Evolutionary conservation across 2,113 vertebrate species (phyloP).

Genomic region (Mus musculus): DNA sequence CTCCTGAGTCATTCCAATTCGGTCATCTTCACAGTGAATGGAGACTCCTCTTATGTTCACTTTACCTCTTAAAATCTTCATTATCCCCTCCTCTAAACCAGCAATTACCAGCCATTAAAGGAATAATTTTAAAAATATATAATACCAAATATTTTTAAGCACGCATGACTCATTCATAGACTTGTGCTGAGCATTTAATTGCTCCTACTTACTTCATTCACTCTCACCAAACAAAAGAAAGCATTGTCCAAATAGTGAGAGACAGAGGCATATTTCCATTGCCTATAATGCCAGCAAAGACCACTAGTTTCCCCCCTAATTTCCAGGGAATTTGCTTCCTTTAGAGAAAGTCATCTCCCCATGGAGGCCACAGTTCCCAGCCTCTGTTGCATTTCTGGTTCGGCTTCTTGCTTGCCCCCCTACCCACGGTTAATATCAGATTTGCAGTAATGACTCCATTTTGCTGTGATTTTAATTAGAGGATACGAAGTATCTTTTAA

Average conservation of each 20-base stretch:
- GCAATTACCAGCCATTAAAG: background rate
- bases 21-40: background rate
- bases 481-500: conserved; percentile 80
- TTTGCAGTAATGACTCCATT: conserved; percentile 69
- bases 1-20: background rate
- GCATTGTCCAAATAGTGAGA: conserved; percentile 61
- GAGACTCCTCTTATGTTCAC: background rate
- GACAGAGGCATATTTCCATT: conserved; percentile 68
- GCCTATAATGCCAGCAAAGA: conserved; percentile 39
- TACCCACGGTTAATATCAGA: conserved; percentile 60
- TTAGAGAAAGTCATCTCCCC: conserved; percentile 55
- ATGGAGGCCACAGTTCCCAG: background rate
- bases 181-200: conserved; percentile 36
- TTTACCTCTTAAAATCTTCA: background rate
- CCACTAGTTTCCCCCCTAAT: conserved; percentile 64
- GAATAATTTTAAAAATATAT: background rate
- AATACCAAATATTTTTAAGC: background rate
- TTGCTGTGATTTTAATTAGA: conserved; percentile 80
- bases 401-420: background rate
- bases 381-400: conserved; percentile 2
- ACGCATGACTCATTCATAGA: conserved; percentile 17
- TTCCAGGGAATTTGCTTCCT: conserved; percentile 62
- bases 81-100: background rate
- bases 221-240: conserved; percentile 62
- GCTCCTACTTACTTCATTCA: conserved; percentile 46